These are phyloP conservation scores for Myopa tessellatipennis DNA, from an alignment of 2,888 invertebrate genomes.

Conservation along the genomic window DNA sequence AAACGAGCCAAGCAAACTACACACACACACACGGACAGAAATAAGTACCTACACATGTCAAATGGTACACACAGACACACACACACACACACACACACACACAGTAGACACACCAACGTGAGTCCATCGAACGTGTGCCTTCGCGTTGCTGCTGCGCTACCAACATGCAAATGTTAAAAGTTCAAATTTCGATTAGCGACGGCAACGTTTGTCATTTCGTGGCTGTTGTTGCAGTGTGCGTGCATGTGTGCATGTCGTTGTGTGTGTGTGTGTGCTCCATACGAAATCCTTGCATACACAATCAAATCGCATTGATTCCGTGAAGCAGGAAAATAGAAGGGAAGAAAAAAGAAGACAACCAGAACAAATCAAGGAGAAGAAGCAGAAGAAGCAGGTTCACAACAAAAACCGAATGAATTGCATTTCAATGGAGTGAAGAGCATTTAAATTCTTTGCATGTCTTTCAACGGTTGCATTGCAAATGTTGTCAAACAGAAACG, in stretches of 20 bases:
- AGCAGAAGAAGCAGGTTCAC: not conserved
- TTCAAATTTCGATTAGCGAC: constrained; percentile 41
- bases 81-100: constrained; percentile 9
- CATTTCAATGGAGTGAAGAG: constrained; percentile 32
- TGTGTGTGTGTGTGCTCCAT: not conserved
- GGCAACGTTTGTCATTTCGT: constrained; percentile 20
- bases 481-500: constrained; percentile 34
- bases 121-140: constrained; percentile 1
- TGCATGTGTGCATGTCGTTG: not conserved
- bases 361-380: not conserved
- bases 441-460: constrained; percentile 34
- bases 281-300: constrained; percentile 32
- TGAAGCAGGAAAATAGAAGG: not conserved
- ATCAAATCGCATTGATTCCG: constrained; percentile 38
- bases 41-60: not conserved
- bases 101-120: not conserved
- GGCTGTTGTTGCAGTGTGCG: constrained; percentile 10
- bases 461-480: constrained; percentile 28
- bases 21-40: constrained; percentile 5
- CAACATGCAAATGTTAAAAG: constrained; percentile 30
- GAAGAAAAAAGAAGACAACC: not conserved
- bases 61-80: not conserved
- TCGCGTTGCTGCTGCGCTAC: not conserved
- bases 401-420: constrained; percentile 32
- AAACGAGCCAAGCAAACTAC: not conserved